phyloP scores from a whole-genome alignment of 2,888 invertebrate genomes.

The Drosophila nr. perissopoda region DNA sequence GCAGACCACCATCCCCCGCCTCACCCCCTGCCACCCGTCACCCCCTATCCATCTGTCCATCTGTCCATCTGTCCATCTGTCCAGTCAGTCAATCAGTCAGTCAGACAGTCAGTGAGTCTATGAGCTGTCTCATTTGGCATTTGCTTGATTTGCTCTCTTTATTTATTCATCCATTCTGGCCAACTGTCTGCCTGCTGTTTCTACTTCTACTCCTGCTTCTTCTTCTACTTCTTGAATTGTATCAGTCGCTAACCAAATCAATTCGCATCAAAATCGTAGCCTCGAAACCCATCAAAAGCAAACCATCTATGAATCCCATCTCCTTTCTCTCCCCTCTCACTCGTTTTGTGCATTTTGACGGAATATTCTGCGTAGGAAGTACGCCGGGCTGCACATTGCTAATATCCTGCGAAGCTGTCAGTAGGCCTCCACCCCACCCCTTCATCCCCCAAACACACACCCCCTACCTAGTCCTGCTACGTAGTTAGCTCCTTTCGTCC shows the following conservation, averaged over 20 bases:
- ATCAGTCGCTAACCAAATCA: slow-evolving; percentile 73
- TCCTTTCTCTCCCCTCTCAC: neutral
- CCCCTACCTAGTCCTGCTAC: neutral
- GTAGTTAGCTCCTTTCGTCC: slow-evolving; percentile 4
- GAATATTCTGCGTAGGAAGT: slow-evolving; percentile 71
- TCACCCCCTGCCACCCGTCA: too few relatives aligned
- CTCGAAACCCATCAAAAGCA: slow-evolving; percentile 53
- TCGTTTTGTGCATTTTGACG: slow-evolving; percentile 44
- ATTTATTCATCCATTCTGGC: slow-evolving; percentile 72
- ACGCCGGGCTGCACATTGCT: slow-evolving; percentile 76
- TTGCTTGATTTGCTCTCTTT: slow-evolving; percentile 76
- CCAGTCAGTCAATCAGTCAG: slow-evolving; percentile 49
- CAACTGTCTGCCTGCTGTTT: slow-evolving; percentile 31
- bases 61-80: slow-evolving; percentile 49
- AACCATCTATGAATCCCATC: slow-evolving; percentile 35
- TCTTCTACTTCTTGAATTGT: slow-evolving; percentile 41
- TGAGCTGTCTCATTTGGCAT: slow-evolving; percentile 75
- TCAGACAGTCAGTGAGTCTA: slow-evolving; percentile 55
- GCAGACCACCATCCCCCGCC: neutral
- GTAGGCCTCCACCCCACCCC: neutral
- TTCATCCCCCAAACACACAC: neutral
- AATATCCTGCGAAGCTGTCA: slow-evolving; percentile 65
- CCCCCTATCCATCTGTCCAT: slow-evolving; percentile 34
- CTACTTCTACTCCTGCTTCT: slow-evolving; percentile 1
- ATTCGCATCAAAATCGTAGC: slow-evolving; percentile 69